Evolutionary conservation across 2,888 invertebrate genomes (phyloP), one percentile per base, ranked within the genome.

Genomic region (Adineta ricciae): DNA sequence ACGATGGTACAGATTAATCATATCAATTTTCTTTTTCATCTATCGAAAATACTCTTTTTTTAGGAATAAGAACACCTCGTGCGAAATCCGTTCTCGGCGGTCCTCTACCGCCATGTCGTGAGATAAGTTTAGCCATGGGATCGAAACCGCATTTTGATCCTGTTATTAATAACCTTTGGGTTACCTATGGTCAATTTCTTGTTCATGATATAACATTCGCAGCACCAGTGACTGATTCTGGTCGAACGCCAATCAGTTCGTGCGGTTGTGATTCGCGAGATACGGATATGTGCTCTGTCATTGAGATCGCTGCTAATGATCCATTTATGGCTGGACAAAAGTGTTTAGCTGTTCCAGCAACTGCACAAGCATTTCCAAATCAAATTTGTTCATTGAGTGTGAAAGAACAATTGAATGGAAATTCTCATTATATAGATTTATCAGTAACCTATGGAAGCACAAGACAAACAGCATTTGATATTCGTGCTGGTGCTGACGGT

Each of bases 101-200:
- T 64, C 16, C 32, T 19, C 32, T 64, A 32, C 64, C 64, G 19
- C 16, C 27, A 64, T 27, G 27, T 32, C 64, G 64, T 64, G 32
- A 64, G 32, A 14, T 27, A 7, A 64, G 64, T 64, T 64, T 64
- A 64, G 16, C 14, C 1, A 9, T 64, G 11, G 11, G 11, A 27
- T 32, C 64, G 32, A 64, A 64, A 32, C 27, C 64, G 2, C 5
- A 3, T 5, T 64, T 52, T 64, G 50, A 64, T 2, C 2, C 83
- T 32, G 41, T 9, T 32, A 72, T 85, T 38, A 85, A 52, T 49
- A 83, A 85, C 49, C 83, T 64, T 72, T 83, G 50, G 8, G 85
- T 85, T 19, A 83, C 83, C 38, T 85, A 83, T 83, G 85, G 85
- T 21, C 85, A 85, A 72, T 85, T 85, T 83, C 56, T 85, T 38